Evolutionary conservation across 2,888 invertebrate species (phyloP), one percentile per base, ranked within the genome.

Genomic region (Diadromus collaris): DNA sequence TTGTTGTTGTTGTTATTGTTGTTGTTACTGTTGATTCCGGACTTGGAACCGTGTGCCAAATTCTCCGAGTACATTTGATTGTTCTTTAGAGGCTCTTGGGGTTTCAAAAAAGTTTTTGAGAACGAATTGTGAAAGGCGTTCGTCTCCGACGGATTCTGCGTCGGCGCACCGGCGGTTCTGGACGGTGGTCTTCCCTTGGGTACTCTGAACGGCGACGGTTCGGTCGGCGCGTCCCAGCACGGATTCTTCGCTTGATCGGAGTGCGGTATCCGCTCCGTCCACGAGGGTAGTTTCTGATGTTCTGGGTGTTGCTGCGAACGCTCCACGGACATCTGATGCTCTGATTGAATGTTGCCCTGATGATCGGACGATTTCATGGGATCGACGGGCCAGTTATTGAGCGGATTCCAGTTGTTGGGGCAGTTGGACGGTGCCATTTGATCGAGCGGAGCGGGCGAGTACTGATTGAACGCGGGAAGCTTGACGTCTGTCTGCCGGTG

Each of bases 121-220:
- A 88, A 85, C 27, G 86, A 68, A 81, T 85, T 86, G 67, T 89
- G 88, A 78, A 92, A 92, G 80, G 92, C 91, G 82, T 92, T 93
- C 58, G 92, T 72, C 2, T 90, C 88, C 16, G 91, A 88, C 65
- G 93, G 89, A 29, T 92, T 92, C 83, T 88, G 89, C 68, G 86
- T 89, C n/a, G 92, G 92, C 10, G 91, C 90, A 51, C 63, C 76
- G 29, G 81, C 79, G 38, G 93, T 93, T 78, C 94, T 91, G 5
- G 94, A 94, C 38, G 93, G 94, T 38, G 94, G 94, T 83, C 94
- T 92, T 0, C 94, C 94, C 89, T 93, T 94, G 2, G 94, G 94
- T 24, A 94, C 93, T 85, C 94, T 91, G 84, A 94, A 94, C 10
- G 94, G 92, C 3, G 93, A 92, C 61, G 92, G 92, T 80, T 93